phyloP scores from a whole-genome alignment of 2,113 vertebrate genomes.

The Morphnarchus princeps region DNA sequence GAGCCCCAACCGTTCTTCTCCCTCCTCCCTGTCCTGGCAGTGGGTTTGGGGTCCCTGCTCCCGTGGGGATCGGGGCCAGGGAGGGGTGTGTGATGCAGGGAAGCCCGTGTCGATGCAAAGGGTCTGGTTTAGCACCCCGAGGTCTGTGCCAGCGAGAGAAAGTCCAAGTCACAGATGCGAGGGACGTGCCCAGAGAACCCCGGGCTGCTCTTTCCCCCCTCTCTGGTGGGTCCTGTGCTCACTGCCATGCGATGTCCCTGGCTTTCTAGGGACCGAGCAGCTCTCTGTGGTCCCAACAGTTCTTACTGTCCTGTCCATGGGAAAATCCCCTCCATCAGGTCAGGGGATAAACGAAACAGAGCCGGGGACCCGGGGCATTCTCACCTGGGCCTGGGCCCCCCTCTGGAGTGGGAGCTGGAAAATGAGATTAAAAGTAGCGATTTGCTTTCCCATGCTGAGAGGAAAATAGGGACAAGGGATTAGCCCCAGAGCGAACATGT shows the following conservation, averaged over 20 bases:
- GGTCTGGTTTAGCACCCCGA: background rate
- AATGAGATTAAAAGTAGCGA: constrained; percentile 9
- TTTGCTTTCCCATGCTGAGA: constrained; percentile 45
- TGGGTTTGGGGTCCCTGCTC: background rate
- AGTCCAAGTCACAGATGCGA: background rate
- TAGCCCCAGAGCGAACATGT: background rate
- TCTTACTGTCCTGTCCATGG: rapidly evolving
- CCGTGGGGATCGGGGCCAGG: too few species aligned
- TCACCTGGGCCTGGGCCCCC: background rate
- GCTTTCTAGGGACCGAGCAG: background rate
- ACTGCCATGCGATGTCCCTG: rapidly evolving
- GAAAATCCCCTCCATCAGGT: background rate
- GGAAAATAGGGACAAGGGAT: constrained; percentile 45
- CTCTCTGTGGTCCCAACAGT: background rate
- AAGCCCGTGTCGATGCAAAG: background rate
- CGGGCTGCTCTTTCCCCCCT: background rate
- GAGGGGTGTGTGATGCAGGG: background rate
- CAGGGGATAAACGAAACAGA: background rate
- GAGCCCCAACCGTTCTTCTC: background rate
- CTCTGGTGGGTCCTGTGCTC: background rate
- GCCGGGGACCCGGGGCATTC: background rate
- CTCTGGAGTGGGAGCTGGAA: background rate
- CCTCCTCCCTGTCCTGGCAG: background rate
- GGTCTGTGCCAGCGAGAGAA: background rate
- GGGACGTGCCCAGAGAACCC: background rate